phyloP scores from a whole-genome alignment of 2,113 vertebrate species.

The Zosterops hypoxanthus region DNA sequence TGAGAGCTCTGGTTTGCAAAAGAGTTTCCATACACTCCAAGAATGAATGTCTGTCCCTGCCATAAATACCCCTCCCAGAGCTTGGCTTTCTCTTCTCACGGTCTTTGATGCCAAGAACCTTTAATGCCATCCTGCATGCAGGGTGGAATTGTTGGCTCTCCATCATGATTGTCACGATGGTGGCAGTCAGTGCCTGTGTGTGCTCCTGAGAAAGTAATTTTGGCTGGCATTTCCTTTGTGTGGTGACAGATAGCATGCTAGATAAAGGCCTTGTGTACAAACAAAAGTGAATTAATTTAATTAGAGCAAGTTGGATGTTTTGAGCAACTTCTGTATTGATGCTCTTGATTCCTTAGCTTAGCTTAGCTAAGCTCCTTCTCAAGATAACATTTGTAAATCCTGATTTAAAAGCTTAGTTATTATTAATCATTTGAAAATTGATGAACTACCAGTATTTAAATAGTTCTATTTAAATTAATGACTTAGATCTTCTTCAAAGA shows the following conservation, averaged over 20 bases:
- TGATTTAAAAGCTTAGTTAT: neutral
- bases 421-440: neutral
- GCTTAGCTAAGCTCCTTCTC: neutral
- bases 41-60: neutral
- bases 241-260: neutral
- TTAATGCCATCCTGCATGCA: fast-evolving
- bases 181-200: fast-evolving
- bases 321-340: neutral
- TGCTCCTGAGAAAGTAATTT: neutral
- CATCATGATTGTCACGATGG: neutral
- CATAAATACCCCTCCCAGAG: neutral
- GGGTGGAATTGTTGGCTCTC: neutral
- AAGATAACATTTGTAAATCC: neutral
- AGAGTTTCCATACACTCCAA: fast-evolving
- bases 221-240: neutral
- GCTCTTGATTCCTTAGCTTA: neutral
- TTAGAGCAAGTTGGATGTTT: neutral
- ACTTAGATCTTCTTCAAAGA: neutral
- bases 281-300: neutral
- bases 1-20: neutral
- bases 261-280: neutral
- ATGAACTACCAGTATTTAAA: neutral
- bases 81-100: neutral
- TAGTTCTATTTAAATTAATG: neutral
- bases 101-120: neutral